Conservation (phyloP, 2,113 vertebrate species). For the Erpornis zantholeuca region DNA sequence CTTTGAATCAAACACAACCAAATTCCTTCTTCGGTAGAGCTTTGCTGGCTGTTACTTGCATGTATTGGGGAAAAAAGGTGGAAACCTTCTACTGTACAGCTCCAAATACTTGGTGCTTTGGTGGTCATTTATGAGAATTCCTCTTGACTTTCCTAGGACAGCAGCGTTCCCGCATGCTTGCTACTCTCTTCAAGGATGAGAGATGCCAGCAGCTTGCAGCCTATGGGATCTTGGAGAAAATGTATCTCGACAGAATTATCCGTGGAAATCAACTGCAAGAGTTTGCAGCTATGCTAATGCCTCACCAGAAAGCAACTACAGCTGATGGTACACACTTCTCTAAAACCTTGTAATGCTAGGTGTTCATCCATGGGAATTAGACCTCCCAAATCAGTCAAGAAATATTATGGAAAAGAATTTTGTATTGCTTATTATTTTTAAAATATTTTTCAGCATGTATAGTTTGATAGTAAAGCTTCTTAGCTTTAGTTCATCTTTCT, state of each 20-base stretch:
- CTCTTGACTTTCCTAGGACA: conserved; percentile 78
- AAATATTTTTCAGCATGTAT: background rate
- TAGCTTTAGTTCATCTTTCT: background rate
- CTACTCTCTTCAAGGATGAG: conserved; percentile 97
- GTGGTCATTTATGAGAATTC: background rate
- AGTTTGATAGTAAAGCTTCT: background rate
- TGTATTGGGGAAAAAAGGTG: background rate
- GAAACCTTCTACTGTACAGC: background rate
- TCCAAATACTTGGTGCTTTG: background rate
- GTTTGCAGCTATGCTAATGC: conserved; percentile 98
- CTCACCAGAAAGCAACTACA: conserved; percentile 97
- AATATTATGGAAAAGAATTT: background rate
- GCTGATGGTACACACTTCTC: conserved; percentile 82
- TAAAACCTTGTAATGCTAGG: background rate
- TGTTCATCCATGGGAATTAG: background rate
- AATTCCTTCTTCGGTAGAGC: background rate
- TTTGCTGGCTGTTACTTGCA: background rate
- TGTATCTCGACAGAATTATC: conserved; percentile 98
- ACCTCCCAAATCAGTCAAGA: background rate
- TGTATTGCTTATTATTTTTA: background rate
- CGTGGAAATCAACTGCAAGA: conserved; percentile 96
- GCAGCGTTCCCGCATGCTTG: conserved; percentile 96
- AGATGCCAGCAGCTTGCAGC: conserved; percentile 97
- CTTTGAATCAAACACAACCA: background rate
- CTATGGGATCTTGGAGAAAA: conserved; percentile 97